Evolutionary conservation across 92 coral and sea anemone species (phyloP).

Genomic region (Actinostola sp.): DNA sequence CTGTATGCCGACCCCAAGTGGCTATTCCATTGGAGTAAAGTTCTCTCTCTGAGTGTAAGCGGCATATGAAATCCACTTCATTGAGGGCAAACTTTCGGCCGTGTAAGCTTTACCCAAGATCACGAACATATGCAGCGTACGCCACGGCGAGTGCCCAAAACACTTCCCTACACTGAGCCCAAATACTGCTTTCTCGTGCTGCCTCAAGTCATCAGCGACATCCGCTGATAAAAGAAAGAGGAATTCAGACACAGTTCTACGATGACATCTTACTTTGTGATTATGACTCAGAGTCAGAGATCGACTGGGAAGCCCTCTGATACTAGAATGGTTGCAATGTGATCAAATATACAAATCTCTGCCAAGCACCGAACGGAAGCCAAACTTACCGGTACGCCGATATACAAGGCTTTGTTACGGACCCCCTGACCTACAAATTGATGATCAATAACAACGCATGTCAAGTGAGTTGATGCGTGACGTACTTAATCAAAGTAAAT

Average conservation of each 20-base stretch:
- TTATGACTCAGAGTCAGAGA: conserved; percentile 4
- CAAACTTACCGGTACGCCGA: conserved; percentile 27
- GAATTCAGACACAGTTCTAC: conserved; percentile 28
- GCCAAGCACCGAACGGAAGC: conserved; percentile 21
- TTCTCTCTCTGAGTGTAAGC: conserved; percentile 52
- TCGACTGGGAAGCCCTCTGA: conserved; percentile 1
- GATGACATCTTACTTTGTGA: conserved; percentile 11
- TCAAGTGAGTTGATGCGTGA: conserved; percentile 39
- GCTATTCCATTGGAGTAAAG: conserved; percentile 45
- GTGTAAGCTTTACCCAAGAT: conserved; percentile 38
- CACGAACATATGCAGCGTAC: conserved; percentile 36
- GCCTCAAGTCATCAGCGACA: conserved; percentile 22
- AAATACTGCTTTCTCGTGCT: conserved; percentile 15
- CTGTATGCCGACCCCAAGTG: conserved; percentile 35
- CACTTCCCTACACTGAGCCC: conserved; percentile 14
- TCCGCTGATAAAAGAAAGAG: conserved; percentile 50
- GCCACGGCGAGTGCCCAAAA: conserved; percentile 22
- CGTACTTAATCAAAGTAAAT: conserved; percentile 25
- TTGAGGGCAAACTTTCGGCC: conserved; percentile 49
- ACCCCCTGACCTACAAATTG: conserved; percentile 30
- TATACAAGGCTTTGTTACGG: not conserved
- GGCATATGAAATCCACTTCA: conserved; percentile 57
- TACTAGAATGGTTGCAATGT: conserved; percentile 3
- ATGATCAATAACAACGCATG: conserved; percentile 44
- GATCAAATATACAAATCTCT: conserved; percentile 17